Evolutionary conservation across 2,888 invertebrate species (phyloP).

Genomic region (Nomada hirtipes): DNA sequence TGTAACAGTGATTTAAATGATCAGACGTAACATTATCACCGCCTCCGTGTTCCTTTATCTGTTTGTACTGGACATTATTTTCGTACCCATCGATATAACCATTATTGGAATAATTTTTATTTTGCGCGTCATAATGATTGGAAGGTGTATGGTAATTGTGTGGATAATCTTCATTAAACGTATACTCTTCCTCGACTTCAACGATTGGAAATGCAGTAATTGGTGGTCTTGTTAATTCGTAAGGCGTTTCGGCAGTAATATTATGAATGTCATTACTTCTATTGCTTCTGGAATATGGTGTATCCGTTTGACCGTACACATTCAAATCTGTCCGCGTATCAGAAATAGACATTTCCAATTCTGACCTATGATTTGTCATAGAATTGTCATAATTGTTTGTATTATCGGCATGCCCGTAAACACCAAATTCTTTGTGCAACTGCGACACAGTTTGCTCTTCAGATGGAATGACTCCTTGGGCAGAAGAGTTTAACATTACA

Average conservation of each 20-base stretch:
- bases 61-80: constrained; percentile 71
- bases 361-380: constrained; percentile 62
- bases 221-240: constrained; percentile 73
- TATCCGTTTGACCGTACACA: constrained; percentile 65
- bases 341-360: constrained; percentile 66
- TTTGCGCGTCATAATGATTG: constrained; percentile 77
- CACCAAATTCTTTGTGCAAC: constrained; percentile 74
- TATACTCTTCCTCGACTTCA: constrained; percentile 68
- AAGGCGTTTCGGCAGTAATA: constrained; percentile 70
- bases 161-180: constrained; percentile 74
- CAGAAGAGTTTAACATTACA: constrained; percentile 60
- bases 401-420: constrained; percentile 66
- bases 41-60: constrained; percentile 70
- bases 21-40: constrained; percentile 76
- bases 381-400: constrained; percentile 67
- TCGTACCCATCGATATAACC: constrained; percentile 77
- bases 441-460: constrained; percentile 73
- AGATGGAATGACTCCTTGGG: constrained; percentile 49
- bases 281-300: constrained; percentile 70
- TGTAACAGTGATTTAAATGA: constrained; percentile 78
- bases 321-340: constrained; percentile 73
- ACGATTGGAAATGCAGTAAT: constrained; percentile 67
- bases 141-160: constrained; percentile 78
- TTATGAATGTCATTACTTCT: constrained; percentile 57
- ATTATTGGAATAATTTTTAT: constrained; percentile 75